These are phyloP conservation scores for Porites cylindrica DNA, from an alignment of 92 coral and sea anemone genomes.

Conservation along the genomic window DNA sequence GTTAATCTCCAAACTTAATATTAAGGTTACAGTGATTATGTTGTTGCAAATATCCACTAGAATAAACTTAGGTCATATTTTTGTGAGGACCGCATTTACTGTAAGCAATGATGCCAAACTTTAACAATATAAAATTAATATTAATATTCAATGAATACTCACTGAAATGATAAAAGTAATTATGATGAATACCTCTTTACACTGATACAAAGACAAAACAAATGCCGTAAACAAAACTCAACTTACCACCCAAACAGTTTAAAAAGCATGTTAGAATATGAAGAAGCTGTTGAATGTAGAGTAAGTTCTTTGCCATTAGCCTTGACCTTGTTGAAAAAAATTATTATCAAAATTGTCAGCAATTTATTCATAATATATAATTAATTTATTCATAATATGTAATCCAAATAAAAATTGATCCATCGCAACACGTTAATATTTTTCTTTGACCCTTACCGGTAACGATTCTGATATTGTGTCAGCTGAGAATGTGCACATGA, in stretches of 20 bases:
- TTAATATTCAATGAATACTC: no score
- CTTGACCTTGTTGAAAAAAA: slow-evolving; percentile 73
- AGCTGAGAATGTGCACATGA: slow-evolving; percentile 89
- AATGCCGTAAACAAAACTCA: neutral
- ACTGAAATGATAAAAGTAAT: no score
- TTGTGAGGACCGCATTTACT: no score
- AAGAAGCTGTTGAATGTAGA: slow-evolving; percentile 93
- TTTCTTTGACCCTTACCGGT: slow-evolving; percentile 67
- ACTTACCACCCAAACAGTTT: slow-evolving; percentile 82
- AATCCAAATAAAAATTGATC: no score
- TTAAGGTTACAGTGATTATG: no score
- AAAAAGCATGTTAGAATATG: slow-evolving; percentile 76
- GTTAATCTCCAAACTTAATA: no score
- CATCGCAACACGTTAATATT: neutral
- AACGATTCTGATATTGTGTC: slow-evolving; percentile 87
- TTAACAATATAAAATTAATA: no score
- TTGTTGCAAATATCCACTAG: no score
- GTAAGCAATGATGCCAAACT: no score
- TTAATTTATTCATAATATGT: no score
- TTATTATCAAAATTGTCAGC: neutral
- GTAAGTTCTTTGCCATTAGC: slow-evolving; percentile 93
- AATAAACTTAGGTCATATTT: no score
- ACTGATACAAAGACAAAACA: neutral
- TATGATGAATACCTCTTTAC: no score
- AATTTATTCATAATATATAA: neutral